Conservation (phyloP, 2,797 vertebrate genomes). For the Columba guinea region DNA sequence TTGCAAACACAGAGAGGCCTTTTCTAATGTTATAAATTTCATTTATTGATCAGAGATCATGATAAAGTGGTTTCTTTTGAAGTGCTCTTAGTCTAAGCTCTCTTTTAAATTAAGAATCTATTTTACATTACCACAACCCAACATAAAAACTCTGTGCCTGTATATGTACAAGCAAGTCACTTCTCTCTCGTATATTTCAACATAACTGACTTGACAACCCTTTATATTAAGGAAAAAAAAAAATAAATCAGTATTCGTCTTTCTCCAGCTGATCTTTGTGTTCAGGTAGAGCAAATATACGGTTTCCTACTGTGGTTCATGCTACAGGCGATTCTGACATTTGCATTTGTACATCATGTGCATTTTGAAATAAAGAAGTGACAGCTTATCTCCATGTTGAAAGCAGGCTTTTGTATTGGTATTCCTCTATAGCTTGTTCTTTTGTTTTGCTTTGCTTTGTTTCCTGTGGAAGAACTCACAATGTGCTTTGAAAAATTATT, state of each 20-base stretch:
- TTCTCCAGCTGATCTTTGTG: not conserved
- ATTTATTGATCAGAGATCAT: slow-evolving; percentile 42
- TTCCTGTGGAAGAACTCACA: not conserved
- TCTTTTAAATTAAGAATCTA: slow-evolving; percentile 57
- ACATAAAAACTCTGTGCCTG: not conserved
- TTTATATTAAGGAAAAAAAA: not conserved
- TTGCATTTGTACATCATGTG: not conserved
- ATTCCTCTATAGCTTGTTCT: not conserved
- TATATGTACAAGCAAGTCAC: not conserved
- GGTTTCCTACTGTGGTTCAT: not conserved
- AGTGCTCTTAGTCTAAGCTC: slow-evolving; percentile 12
- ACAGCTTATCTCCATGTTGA: not conserved
- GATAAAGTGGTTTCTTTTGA: slow-evolving; percentile 34
- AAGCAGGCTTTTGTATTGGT: not conserved
- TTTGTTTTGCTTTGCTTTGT: not conserved
- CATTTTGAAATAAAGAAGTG: not conserved
- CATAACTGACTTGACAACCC: not conserved
- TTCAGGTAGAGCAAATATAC: not conserved
- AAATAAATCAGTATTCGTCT: not conserved
- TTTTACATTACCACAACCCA: slow-evolving; percentile 23
- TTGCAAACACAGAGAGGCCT: slow-evolving; percentile 21
- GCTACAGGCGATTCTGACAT: not conserved
- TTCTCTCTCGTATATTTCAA: not conserved
- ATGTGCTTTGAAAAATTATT: not conserved
- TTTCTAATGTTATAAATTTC: slow-evolving; percentile 52